Evolutionary conservation across 1,140 invertebrate genomes (phyloP).

Genomic region (Homarus americanus): DNA sequence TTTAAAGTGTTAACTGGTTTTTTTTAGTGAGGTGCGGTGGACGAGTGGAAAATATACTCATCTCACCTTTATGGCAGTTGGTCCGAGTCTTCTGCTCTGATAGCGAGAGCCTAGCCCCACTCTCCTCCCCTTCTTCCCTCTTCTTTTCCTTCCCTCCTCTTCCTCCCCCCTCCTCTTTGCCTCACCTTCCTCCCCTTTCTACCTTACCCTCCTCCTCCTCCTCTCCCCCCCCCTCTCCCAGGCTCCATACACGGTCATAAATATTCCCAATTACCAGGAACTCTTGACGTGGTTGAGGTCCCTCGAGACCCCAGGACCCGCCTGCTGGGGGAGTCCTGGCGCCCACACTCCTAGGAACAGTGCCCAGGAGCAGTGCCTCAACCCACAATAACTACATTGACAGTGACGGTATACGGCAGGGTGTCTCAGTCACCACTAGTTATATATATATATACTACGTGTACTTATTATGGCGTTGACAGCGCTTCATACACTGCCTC

Average conservation of each 20-base stretch:
- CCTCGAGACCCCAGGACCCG: neutral
- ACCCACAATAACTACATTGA: neutral
- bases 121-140: neutral
- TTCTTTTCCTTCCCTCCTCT: neutral
- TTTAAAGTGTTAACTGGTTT: too few species aligned
- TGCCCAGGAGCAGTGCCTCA: neutral
- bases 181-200: neutral
- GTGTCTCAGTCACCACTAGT: too few species aligned
- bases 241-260: constrained; percentile 33
- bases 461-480: too few species aligned
- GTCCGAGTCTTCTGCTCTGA: too few species aligned
- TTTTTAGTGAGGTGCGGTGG: too few species aligned
- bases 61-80: too few species aligned
- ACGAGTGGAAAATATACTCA: too few species aligned
- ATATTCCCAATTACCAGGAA: constrained; percentile 61
- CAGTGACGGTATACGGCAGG: too few species aligned
- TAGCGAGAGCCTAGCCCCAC: too few species aligned
- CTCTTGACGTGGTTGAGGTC: constrained; percentile 11
- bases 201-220: neutral
- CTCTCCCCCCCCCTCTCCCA: neutral
- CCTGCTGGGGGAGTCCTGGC: constrained; percentile 15
- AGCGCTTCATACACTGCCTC: too few species aligned
- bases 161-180: neutral
- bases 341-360: neutral
- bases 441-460: too few species aligned